Base-by-base conservation (phyloP, 23 tunicate genomes). In the Oikopleura dioica region DNA sequence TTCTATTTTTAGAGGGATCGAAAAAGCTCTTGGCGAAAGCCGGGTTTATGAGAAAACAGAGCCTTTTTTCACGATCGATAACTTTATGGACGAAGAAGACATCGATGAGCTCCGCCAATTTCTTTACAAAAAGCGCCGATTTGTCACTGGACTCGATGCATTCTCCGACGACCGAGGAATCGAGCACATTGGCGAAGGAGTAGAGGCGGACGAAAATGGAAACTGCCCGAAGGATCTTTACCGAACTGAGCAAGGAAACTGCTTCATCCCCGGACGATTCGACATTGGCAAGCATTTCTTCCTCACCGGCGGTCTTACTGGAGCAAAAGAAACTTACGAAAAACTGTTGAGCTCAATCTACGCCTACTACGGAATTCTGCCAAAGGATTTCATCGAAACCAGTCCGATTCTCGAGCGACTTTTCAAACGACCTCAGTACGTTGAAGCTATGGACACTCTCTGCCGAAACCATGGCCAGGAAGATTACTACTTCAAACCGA, bases 271-370 rank as follows among this genome's bases (percentile, higher is more conserved):
- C 33, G 72, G 72, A 16, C 29, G 72, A 63, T 63, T 12, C 33
- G 72, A 63, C 33, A 63, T 63, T 63, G 72, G 72, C 30, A 23
- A 31, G 26, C 72, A 63, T 28, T 63, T 16, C 26, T 63, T 63
- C 72, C 2, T 63, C 30, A 63, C 72, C 26, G 72, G 72, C 30
- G 72, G 72, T 63, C 2, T 63, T 16, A 16, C 33, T 28, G 72
- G 72, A 23, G 30, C 72, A 23, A 63, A 63, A 63, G 72, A 63
- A 28, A 16, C 33, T 63, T 63, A 63, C 72, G 72, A 63, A 63
- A 63, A 63, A 63, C 72, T 63, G 32, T 28, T 63, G 32, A 2
- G 33, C 33, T 63, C 72, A 24, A 28, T 63, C 33, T 63, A 31
- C 30, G 16, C 72, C 33, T 63, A 12, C 33, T 63, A 63, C 33